A percentile compares a stretch with the other conserved stretches of the same genome.
phyloP scores from a whole-genome alignment of 2,888 invertebrate species.

The Tuberolachnus salignus region DNA sequence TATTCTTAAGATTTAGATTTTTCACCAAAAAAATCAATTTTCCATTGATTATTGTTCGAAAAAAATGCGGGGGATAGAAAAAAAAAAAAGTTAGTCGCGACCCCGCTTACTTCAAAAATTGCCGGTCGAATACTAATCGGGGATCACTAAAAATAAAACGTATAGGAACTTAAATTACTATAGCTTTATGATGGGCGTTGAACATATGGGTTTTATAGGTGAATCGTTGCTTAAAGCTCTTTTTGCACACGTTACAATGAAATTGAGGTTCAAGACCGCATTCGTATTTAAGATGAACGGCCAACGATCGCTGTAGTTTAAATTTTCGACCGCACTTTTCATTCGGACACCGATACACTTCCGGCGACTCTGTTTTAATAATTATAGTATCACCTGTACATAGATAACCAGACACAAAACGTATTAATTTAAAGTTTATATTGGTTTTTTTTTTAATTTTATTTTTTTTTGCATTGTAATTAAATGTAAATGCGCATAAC shows the following conservation, averaged over 20 bases:
- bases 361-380: not conserved
- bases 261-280: constrained; percentile 47
- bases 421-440: not conserved
- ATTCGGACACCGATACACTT: constrained; percentile 45
- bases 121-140: too few species aligned
- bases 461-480: not conserved
- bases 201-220: constrained; percentile 55
- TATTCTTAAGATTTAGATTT: too few species aligned
- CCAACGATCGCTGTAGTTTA: constrained; percentile 47
- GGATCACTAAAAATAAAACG: too few species aligned
- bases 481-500: too few species aligned
- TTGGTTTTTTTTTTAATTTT: too few species aligned
- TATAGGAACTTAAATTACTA: constrained; percentile 34
- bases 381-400: constrained; percentile 14
- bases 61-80: too few species aligned
- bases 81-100: too few species aligned
- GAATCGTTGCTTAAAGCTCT: constrained; percentile 46
- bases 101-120: too few species aligned
- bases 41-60: too few species aligned
- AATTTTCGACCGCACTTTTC: constrained; percentile 51
- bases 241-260: constrained; percentile 43
- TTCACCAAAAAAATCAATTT: too few species aligned
- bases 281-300: constrained; percentile 42
- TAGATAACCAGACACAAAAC: not conserved
- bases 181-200: constrained; percentile 44